Percentiles rank a stretch among this genome's conserved stretches.
These are phyloP conservation scores for Fopius arisanus DNA, from an alignment of 1,140 invertebrate species.

Conservation along the genomic window DNA sequence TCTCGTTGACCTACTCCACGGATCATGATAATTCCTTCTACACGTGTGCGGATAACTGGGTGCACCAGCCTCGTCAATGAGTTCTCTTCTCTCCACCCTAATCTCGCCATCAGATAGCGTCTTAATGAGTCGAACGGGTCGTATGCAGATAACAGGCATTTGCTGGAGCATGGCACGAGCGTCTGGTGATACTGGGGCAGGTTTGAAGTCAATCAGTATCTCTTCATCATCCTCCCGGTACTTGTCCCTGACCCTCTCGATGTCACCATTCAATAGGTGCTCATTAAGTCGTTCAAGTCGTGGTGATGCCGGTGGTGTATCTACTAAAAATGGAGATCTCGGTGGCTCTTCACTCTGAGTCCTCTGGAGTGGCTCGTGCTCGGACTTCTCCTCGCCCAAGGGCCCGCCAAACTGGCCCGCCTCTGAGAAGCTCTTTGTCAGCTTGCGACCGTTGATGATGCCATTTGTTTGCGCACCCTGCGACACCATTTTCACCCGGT, in stretches of 20 bases:
- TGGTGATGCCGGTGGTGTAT: slow-evolving; percentile 53
- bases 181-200: slow-evolving; percentile 71
- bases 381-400: slow-evolving; percentile 52
- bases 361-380: slow-evolving; percentile 80
- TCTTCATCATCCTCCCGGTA: slow-evolving; percentile 72
- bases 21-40: slow-evolving; percentile 58
- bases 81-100: slow-evolving; percentile 69
- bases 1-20: slow-evolving; percentile 55
- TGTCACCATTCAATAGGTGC: neutral
- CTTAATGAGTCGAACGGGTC: slow-evolving; percentile 74
- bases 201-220: slow-evolving; percentile 88
- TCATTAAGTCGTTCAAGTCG: neutral
- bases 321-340: slow-evolving; percentile 72
- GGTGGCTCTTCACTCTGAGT: slow-evolving; percentile 85
- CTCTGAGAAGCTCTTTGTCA: slow-evolving; percentile 86
- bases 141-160: slow-evolving; percentile 63
- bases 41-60: slow-evolving; percentile 61
- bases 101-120: slow-evolving; percentile 84
- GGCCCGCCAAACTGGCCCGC: slow-evolving; percentile 69
- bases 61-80: slow-evolving; percentile 58
- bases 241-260: neutral
- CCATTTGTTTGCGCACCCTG: slow-evolving; percentile 90
- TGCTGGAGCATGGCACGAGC: slow-evolving; percentile 64
- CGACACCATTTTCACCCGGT: slow-evolving; percentile 82
- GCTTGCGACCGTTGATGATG: slow-evolving; percentile 72